These are phyloP conservation scores for Geotrupes spiniger DNA, from an alignment of 2,888 invertebrate genomes.

Conservation along the genomic window DNA sequence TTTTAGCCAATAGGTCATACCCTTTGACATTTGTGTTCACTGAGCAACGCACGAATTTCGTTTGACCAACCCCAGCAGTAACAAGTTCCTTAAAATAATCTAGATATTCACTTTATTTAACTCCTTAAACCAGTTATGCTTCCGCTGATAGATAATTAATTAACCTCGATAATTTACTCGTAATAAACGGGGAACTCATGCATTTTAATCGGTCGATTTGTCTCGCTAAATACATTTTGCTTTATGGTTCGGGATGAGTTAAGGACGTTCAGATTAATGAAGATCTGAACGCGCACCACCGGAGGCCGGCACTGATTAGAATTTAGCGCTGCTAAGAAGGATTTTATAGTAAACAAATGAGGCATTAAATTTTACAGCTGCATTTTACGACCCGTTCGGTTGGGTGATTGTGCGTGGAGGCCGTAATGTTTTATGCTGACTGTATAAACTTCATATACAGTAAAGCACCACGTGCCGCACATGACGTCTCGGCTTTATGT, in stretches of 20 bases:
- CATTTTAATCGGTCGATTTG: constrained; percentile 3
- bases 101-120: too few relatives aligned
- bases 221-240: background rate
- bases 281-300: too few relatives aligned
- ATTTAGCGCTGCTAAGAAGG: constrained; percentile 18
- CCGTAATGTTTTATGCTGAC: too few relatives aligned
- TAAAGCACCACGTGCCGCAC: constrained; percentile 17
- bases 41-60: too few relatives aligned
- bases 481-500: constrained; percentile 9
- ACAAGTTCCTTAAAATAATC: too few relatives aligned
- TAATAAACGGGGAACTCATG: constrained; percentile 1
- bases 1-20: too few relatives aligned
- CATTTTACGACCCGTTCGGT: background rate
- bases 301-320: constrained; percentile 18
- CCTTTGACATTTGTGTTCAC: too few relatives aligned
- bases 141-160: too few relatives aligned
- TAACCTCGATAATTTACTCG: background rate
- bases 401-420: background rate
- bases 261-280: background rate
- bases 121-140: too few relatives aligned
- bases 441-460: too few relatives aligned
- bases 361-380: background rate
- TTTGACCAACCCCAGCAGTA: too few relatives aligned
- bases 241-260: background rate
- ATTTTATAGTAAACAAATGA: constrained; percentile 21